phyloP scores from a whole-genome alignment of 2,888 invertebrate genomes.

The Acleris holmiana region DNA sequence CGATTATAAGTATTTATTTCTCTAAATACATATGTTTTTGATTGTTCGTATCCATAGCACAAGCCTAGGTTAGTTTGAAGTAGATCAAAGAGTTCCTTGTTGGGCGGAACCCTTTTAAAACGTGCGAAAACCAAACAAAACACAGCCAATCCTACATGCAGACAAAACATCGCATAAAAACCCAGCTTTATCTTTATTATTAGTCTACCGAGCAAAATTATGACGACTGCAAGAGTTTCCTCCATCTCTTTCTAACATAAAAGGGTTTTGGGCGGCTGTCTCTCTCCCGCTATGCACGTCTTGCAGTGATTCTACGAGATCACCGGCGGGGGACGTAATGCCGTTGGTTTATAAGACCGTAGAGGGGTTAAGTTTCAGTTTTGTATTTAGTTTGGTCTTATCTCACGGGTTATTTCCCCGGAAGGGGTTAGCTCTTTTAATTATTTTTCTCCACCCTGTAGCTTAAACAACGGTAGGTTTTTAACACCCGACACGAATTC shows the following conservation, averaged over 20 bases:
- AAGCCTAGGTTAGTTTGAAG: too few relatives aligned
- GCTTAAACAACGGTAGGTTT: background rate
- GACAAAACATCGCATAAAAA: slow-evolving; percentile 30
- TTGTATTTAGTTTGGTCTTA: slow-evolving; percentile 65
- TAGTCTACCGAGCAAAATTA: slow-evolving; percentile 84
- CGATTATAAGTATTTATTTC: too few relatives aligned
- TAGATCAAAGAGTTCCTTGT: too few relatives aligned
- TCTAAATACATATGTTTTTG: too few relatives aligned
- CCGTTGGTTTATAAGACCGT: slow-evolving; percentile 66
- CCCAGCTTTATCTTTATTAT: slow-evolving; percentile 82
- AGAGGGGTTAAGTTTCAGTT: slow-evolving; percentile 59
- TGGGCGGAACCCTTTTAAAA: too few relatives aligned
- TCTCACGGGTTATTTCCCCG: slow-evolving; percentile 60
- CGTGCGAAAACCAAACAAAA: too few relatives aligned
- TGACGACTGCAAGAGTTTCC: slow-evolving; percentile 83
- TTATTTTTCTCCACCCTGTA: slow-evolving; percentile 45
- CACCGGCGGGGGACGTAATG: slow-evolving; percentile 61
- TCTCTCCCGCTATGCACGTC: slow-evolving; percentile 47
- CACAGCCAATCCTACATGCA: background rate
- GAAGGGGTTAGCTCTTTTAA: slow-evolving; percentile 56
- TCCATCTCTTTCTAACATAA: slow-evolving; percentile 51
- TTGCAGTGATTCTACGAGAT: slow-evolving; percentile 72
- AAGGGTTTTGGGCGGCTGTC: slow-evolving; percentile 24
- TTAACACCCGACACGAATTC: too few relatives aligned
- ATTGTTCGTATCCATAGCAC: too few relatives aligned